These are phyloP conservation scores for Crenichthys baileyi DNA, from an alignment of 2,797 vertebrate genomes.

Conservation along the genomic window DNA sequence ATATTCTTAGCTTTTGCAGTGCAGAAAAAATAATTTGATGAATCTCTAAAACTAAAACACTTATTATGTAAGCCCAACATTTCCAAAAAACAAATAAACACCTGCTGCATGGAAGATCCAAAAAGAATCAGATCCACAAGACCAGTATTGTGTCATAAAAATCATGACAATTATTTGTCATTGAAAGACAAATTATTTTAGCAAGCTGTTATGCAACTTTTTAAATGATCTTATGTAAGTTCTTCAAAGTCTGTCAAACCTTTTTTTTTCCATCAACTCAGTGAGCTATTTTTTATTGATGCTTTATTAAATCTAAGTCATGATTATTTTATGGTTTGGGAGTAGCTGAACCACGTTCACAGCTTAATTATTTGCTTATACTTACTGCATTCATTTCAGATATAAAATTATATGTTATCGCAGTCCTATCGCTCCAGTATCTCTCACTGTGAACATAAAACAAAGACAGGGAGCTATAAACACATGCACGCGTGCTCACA, in stretches of 20 bases:
- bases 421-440: conserved; percentile 38
- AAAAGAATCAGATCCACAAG: not conserved
- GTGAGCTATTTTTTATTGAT: conserved; percentile 44
- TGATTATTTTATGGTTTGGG: conserved; percentile 57
- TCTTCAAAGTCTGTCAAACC: not conserved
- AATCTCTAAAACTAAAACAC: not conserved
- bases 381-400: conserved; percentile 46
- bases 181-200: not conserved
- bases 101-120: not conserved
- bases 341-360: conserved; percentile 24
- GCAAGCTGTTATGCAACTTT: not conserved
- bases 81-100: not conserved
- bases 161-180: not conserved
- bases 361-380: conserved; percentile 60
- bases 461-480: conserved; percentile 40
- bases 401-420: conserved; percentile 36
- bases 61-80: not conserved
- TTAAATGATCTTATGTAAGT: not conserved
- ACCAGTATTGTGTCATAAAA: too few relatives aligned
- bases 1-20: not conserved
- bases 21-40: not conserved
- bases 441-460: conserved; percentile 35
- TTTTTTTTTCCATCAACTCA: conserved; percentile 25
- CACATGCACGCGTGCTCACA: not conserved
- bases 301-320: conserved; percentile 23